A percentile compares a stretch with the other conserved stretches of the same genome.
These are phyloP conservation scores for Perca fluviatilis DNA, from an alignment of 2,113 vertebrate species.

Conservation along the genomic window DNA sequence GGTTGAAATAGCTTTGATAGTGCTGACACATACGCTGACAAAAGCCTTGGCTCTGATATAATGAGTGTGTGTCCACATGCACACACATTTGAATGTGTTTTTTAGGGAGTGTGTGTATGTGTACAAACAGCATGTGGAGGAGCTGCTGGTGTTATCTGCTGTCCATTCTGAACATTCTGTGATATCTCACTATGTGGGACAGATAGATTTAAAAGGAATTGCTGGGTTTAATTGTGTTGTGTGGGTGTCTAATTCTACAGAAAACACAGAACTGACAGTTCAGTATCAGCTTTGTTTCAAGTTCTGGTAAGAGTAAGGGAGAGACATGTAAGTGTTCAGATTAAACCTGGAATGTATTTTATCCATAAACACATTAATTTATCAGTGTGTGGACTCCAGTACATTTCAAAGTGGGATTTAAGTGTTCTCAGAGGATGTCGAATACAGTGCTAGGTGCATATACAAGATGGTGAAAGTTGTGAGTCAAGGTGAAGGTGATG, in stretches of 20 bases:
- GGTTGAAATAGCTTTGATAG: constrained; percentile 77
- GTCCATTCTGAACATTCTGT: constrained; percentile 76
- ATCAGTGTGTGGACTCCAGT: constrained; percentile 33
- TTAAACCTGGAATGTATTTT: background rate
- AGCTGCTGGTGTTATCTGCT: constrained; percentile 69
- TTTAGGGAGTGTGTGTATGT: constrained; percentile 45
- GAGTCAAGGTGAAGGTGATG: background rate
- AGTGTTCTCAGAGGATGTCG: constrained; percentile 5
- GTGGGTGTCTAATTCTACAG: constrained; percentile 21
- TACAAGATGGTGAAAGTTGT: background rate
- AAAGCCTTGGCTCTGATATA: constrained; percentile 65
- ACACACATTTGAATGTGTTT: constrained; percentile 30
- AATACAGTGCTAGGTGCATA: background rate
- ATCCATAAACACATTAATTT: constrained; percentile 27
- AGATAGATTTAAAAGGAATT: constrained; percentile 45
- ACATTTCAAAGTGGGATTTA: constrained; percentile 28
- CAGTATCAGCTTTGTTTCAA: constrained; percentile 13
- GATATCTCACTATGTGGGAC: constrained; percentile 52
- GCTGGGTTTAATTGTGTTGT: constrained; percentile 33
- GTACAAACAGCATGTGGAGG: constrained; percentile 61
- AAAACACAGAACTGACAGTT: constrained; percentile 38
- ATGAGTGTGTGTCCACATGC: constrained; percentile 26
- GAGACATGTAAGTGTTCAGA: constrained; percentile 22
- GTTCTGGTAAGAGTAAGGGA: constrained; percentile 11
- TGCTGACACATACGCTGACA: constrained; percentile 67